Conservation (phyloP, 2,113 vertebrate genomes). For the Chlorodrepanis virens region DNA sequence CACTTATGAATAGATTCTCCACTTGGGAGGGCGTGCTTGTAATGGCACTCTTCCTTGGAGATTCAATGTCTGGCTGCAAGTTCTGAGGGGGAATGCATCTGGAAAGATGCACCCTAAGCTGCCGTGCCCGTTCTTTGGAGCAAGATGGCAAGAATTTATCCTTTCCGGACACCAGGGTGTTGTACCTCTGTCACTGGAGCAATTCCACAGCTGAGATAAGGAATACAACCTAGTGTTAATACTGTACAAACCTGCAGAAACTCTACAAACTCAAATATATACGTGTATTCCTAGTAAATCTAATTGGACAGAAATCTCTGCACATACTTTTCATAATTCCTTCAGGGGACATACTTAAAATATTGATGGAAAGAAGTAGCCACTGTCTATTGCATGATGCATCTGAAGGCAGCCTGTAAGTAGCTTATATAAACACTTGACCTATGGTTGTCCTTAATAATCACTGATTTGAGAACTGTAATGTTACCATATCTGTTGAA, state of each 20-base stretch:
- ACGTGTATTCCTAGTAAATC: neutral
- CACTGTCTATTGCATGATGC: neutral
- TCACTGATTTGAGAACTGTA: neutral
- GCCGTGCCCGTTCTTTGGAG: neutral
- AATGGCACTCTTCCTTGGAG: neutral
- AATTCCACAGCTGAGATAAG: neutral
- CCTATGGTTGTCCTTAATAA: neutral
- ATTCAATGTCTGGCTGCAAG: neutral
- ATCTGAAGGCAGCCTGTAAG: neutral
- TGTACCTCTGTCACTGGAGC: neutral
- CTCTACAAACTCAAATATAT: neutral
- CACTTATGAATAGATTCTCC: neutral
- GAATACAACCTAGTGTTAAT: neutral
- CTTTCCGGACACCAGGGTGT: neutral
- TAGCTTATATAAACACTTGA: neutral
- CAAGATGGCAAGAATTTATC: neutral
- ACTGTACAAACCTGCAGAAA: neutral
- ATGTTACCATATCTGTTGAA: neutral
- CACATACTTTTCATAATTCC: neutral
- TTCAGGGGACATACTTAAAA: neutral
- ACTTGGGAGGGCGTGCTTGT: neutral
- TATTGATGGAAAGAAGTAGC: neutral
- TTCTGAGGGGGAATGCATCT: neutral
- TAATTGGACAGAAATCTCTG: neutral
- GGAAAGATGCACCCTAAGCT: neutral